Evolutionary conservation across 2,113 vertebrate species (phyloP).

Genomic region (Picathartes gymnocephalus): DNA sequence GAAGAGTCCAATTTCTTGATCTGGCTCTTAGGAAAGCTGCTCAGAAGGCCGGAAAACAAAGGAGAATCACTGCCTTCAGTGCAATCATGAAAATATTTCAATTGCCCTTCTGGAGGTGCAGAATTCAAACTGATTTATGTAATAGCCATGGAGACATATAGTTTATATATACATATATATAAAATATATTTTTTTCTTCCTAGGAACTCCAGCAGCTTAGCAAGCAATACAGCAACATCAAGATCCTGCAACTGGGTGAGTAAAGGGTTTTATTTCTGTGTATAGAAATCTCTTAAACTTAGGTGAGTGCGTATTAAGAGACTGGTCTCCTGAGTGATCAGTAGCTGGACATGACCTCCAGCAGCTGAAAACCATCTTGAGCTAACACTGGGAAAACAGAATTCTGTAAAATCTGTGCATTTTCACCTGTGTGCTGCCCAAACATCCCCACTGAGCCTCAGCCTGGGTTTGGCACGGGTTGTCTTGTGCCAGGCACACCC

Average conservation of each 20-base stretch:
- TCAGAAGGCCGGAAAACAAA: not conserved
- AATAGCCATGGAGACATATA: not conserved
- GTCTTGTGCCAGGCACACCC: fast-evolving
- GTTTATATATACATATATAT: not conserved
- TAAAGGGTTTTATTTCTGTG: not conserved
- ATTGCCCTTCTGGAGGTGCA: not conserved
- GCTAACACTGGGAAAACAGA: not conserved
- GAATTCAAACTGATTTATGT: not conserved
- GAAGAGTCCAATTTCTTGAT: not conserved
- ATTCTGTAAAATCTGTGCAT: not conserved
- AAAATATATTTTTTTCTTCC: too few relatives aligned
- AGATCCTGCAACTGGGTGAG: conserved; percentile 50
- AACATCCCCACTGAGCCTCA: not conserved
- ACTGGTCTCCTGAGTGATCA: not conserved
- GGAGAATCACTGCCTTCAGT: not conserved
- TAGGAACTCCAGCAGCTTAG: conserved; percentile 59
- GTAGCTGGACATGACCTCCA: not conserved
- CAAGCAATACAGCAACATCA: conserved; percentile 57
- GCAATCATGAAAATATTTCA: not conserved
- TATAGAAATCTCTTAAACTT: not conserved
- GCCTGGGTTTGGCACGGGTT: not conserved
- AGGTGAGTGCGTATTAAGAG: not conserved
- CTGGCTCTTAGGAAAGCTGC: not conserved
- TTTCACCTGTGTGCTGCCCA: not conserved
- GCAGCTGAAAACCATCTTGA: not conserved